Conservation (phyloP, 2,797 vertebrate species). For the Ispidina lecontei region DNA sequence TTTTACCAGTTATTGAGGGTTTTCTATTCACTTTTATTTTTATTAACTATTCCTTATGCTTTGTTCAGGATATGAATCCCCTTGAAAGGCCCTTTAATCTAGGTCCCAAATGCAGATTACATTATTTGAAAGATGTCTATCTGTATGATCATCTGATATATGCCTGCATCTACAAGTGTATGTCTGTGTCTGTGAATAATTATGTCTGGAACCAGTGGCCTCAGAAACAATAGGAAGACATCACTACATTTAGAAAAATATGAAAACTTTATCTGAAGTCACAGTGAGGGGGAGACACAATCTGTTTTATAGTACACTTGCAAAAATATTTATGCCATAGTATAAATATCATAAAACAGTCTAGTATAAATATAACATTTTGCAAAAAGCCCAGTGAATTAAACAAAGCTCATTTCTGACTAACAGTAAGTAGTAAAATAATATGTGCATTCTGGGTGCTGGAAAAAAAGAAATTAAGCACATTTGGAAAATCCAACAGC, state of each 20-base stretch:
- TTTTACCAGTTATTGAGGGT: not conserved
- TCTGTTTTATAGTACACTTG: not conserved
- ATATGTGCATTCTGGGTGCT: not conserved
- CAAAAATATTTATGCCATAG: slow-evolving; percentile 48
- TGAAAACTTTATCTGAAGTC: slow-evolving; percentile 18
- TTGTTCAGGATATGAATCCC: not conserved
- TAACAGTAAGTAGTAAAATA: slow-evolving; percentile 10
- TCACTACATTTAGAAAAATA: not conserved
- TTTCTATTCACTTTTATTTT: not conserved
- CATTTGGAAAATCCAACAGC: slow-evolving; percentile 1
- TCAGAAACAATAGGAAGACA: slow-evolving; percentile 3
- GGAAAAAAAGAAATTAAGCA: not conserved
- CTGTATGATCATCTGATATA: not conserved
- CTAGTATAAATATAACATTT: slow-evolving; percentile 34
- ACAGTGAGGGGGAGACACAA: slow-evolving; percentile 2
- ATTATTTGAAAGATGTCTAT: not conserved
- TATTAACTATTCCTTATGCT: not conserved
- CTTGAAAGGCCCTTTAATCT: not conserved
- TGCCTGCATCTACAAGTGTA: not conserved
- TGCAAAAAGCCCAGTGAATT: slow-evolving; percentile 22
- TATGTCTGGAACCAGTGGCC: not conserved
- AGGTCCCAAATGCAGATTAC: not conserved
- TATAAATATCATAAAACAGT: slow-evolving; percentile 39
- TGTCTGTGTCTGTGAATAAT: not conserved
- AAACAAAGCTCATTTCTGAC: slow-evolving; percentile 39